Evolutionary conservation across 2,797 vertebrate species (phyloP), one percentile per base, ranked within the genome.

Genomic region (Sciaenops ocellatus): DNA sequence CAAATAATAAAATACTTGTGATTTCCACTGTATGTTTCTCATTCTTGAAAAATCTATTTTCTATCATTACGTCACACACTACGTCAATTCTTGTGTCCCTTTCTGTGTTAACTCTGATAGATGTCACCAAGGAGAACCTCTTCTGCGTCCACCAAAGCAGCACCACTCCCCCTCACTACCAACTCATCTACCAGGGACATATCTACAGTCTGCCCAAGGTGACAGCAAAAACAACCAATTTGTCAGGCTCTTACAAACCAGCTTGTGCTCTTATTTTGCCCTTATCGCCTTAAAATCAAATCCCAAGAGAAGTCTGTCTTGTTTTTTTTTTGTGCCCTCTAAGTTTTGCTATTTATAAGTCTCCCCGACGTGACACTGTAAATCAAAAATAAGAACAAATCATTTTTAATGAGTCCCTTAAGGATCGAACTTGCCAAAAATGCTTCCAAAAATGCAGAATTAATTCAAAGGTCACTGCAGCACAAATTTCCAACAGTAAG

Each of bases 161-260:
- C 93, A 93, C 96, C 81, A 96, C 95, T 63, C 97, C 98, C 0
- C 98, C 98, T 34, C 97, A 99, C 90, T 99, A 98, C 71, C 98
- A 99, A 90, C 96, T 99, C 2, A 95, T 99, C 85, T 98, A 99
- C 75, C 97, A 99, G 87, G 95, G 96, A 51, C 96, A 99, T 8
- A 90, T 97, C 74, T 97, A 98, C 94, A 99, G 95, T 87, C 95
- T 99, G n/a, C 98, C 98, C 64, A 97, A 98, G 97, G 98, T 99
- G 94, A 86, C 2, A 1, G 24, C 34, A 70, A 44, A 62, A 60
- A 30, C 65, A 52, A 8, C 17, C 38, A 7, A 12, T 16, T 75
- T 51, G 59, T 41, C n/a, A 57, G 47, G 24, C 2, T 59, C 22
- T 28, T 46, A 17, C 0, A 28, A 13, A 76, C 57, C 28, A 46